Percentiles rank a stretch among this genome's conserved stretches.
Evolutionary conservation across 2,888 invertebrate species (phyloP).

Genomic region (Phengaris arion): DNA sequence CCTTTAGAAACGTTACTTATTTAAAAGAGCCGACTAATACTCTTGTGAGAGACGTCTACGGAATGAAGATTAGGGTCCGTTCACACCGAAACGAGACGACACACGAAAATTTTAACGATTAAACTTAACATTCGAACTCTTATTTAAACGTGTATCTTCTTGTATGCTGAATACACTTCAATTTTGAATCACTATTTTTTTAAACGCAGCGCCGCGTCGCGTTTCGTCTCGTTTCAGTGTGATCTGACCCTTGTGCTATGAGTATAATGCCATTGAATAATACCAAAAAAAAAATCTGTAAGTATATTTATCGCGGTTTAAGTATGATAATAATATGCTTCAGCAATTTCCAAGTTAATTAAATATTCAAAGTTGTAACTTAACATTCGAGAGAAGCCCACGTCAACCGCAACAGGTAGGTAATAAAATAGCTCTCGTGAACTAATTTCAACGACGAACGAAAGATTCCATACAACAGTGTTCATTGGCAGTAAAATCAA

Average conservation of each 20-base stretch:
- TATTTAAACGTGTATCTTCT: too few relatives aligned
- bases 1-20: conserved; percentile 25
- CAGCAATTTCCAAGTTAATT: not conserved
- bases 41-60: not conserved
- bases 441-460: conserved; percentile 37
- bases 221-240: too few relatives aligned
- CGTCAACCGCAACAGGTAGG: not conserved
- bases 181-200: too few relatives aligned
- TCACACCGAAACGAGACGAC: too few relatives aligned
- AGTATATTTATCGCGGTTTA: too few relatives aligned
- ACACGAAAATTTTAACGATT: too few relatives aligned
- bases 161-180: too few relatives aligned
- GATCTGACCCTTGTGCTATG: not conserved
- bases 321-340: too few relatives aligned
- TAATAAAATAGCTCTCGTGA: not conserved
- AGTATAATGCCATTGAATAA: not conserved
- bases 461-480: conserved; percentile 50
- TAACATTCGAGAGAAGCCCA: not conserved
- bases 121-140: too few relatives aligned
- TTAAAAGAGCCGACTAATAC: not conserved
- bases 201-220: too few relatives aligned
- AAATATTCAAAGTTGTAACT: not conserved
- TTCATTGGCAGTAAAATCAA: conserved; percentile 65
- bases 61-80: too few relatives aligned
- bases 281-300: too few relatives aligned